These are phyloP conservation scores for Pachliopta kotzebuea DNA, from an alignment of 2,888 invertebrate genomes.

Conservation along the genomic window DNA sequence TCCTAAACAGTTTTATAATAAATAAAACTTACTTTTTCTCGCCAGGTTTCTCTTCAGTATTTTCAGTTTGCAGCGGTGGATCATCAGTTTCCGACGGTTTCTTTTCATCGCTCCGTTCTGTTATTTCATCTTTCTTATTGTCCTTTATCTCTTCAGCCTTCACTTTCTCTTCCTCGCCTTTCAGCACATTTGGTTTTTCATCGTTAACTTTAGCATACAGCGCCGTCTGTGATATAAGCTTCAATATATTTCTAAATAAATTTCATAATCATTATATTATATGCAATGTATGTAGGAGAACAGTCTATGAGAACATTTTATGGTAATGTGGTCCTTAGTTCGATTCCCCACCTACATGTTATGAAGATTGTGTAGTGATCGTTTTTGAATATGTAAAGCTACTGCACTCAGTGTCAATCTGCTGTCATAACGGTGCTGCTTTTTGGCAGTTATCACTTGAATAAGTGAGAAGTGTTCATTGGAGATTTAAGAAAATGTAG, in stretches of 20 bases:
- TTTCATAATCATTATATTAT: conserved; percentile 5
- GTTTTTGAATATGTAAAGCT: too few species aligned
- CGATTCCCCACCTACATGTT: too few species aligned
- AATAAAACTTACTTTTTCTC: conserved; percentile 60
- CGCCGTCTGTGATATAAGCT: conserved; percentile 25
- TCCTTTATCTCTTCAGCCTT: conserved; percentile 23
- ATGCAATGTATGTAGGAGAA: too few species aligned
- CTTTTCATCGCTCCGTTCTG: conserved; percentile 32
- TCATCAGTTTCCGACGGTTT: conserved; percentile 51
- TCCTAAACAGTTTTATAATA: not conserved
- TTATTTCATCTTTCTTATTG: conserved; percentile 15
- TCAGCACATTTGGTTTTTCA: conserved; percentile 2
- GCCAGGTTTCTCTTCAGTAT: conserved; percentile 57
- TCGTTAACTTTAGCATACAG: conserved; percentile 9
- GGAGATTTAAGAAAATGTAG: not conserved
- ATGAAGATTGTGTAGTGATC: too few species aligned
- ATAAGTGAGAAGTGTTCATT: too few species aligned
- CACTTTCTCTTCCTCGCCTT: conserved; percentile 20
- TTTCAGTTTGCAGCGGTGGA: conserved; percentile 63
- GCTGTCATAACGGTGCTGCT: too few species aligned
- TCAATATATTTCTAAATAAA: conserved; percentile 27
- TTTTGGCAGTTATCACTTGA: too few species aligned
- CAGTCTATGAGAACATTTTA: too few species aligned
- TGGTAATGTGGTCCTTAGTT: too few species aligned
- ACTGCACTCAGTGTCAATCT: too few species aligned